Percentiles rank a stretch among this genome's conserved stretches.
Evolutionary conservation across 2,888 invertebrate species (phyloP).

Genomic region (Macaria liturata): DNA sequence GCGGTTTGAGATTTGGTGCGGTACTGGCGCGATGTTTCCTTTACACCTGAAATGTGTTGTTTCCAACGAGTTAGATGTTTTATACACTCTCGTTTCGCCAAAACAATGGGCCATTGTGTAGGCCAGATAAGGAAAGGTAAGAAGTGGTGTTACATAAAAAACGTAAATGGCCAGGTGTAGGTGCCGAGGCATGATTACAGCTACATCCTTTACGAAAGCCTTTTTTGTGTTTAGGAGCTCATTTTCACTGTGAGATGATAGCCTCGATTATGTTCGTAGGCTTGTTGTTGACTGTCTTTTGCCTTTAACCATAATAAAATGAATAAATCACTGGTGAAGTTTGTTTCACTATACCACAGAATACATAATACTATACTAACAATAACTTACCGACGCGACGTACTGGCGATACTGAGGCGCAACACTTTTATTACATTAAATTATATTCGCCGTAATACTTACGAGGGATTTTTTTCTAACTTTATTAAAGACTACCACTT

Average conservation of each 20-base stretch:
- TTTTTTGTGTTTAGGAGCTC: slow-evolving; percentile 10
- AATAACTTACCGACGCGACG: no score
- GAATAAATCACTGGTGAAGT: no score
- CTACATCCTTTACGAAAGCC: neutral
- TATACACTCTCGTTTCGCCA: slow-evolving; percentile 58
- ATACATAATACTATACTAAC: no score
- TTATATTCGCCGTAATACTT: no score
- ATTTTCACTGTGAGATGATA: slow-evolving; percentile 7
- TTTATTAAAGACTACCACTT: no score
- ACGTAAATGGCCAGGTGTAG: slow-evolving; percentile 20
- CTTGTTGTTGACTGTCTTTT: no score
- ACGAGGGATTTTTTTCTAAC: no score
- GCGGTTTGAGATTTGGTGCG: slow-evolving; percentile 29
- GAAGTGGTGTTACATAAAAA: slow-evolving; percentile 22
- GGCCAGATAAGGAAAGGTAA: slow-evolving; percentile 53
- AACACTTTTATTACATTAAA: no score
- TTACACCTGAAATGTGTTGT: slow-evolving; percentile 44
- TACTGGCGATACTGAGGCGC: no score
- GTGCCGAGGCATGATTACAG: slow-evolving; percentile 5
- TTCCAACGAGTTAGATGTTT: slow-evolving; percentile 53
- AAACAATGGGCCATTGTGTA: slow-evolving; percentile 74
- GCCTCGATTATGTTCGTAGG: neutral
- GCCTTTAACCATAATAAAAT: no score
- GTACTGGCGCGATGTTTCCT: slow-evolving; percentile 41
- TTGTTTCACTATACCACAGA: no score